These are phyloP conservation scores for Chelon auratus DNA, from an alignment of 2,797 vertebrate genomes.

Conservation along the genomic window DNA sequence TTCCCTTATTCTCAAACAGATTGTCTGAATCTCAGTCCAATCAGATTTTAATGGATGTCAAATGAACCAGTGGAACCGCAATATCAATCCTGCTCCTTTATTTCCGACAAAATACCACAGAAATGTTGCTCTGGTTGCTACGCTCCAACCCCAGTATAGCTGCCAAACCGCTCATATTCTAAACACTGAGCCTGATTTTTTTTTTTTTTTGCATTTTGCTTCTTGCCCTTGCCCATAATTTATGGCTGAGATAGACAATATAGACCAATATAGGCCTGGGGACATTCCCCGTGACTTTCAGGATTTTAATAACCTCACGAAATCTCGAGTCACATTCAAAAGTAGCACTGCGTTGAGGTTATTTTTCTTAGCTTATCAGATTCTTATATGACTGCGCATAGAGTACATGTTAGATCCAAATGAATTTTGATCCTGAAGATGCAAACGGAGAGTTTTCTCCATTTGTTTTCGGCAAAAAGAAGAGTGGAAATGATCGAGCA, in stretches of 20 bases:
- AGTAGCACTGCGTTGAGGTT: neutral
- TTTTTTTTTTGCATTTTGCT: slow-evolving; percentile 9
- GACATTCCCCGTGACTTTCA: slow-evolving; percentile 2
- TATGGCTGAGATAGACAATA: slow-evolving; percentile 9
- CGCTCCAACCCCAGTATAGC: slow-evolving; percentile 2
- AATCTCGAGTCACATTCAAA: slow-evolving; percentile 12
- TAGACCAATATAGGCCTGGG: neutral
- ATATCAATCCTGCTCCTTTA: slow-evolving; percentile 26
- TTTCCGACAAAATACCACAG: slow-evolving; percentile 31
- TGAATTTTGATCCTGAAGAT: slow-evolving; percentile 41
- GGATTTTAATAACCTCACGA: slow-evolving; percentile 9
- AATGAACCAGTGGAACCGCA: slow-evolving; percentile 38
- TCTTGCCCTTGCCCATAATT: neutral
- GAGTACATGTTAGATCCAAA: slow-evolving; percentile 7
- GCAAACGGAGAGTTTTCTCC: slow-evolving; percentile 44
- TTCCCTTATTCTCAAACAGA: slow-evolving; percentile 31
- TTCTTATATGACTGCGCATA: slow-evolving; percentile 38
- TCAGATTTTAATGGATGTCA: slow-evolving; percentile 56
- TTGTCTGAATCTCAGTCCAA: slow-evolving; percentile 40
- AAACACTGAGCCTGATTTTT: slow-evolving; percentile 3
- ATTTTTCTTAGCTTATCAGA: neutral
- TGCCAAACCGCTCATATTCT: slow-evolving; percentile 18
- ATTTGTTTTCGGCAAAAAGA: slow-evolving; percentile 44
- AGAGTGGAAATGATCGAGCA: slow-evolving; percentile 52
- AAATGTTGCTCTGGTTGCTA: slow-evolving; percentile 15